A percentile compares a stretch with the other conserved stretches of the same genome.
Conservation (phyloP, 2,113 vertebrate species). For the Paralichthys olivaceus region DNA sequence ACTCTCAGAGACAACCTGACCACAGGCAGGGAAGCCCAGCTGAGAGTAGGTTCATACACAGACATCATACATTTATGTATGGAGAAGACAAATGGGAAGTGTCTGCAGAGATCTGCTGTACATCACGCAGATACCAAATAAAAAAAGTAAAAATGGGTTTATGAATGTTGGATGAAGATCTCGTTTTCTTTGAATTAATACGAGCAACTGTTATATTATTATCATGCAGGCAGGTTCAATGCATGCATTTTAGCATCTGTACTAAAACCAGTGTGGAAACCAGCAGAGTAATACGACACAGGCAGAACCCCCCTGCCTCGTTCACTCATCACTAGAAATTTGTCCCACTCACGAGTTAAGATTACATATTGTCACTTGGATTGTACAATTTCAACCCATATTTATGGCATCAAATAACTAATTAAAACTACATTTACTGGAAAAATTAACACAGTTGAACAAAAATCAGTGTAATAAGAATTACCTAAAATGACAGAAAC, state of each 20-base stretch:
- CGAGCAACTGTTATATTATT: conserved; percentile 24
- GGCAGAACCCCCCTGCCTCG: too few species aligned
- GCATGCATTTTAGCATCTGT: conserved; percentile 27
- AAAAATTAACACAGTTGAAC: too few species aligned
- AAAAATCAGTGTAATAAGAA: too few species aligned
- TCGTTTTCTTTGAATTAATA: conserved; percentile 35
- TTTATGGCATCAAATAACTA: too few species aligned
- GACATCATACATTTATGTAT: conserved; percentile 62
- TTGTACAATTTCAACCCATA: too few species aligned
- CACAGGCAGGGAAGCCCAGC: conserved; percentile 25
- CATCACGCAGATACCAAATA: conserved; percentile 25
- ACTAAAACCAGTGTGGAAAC: conserved; percentile 2
- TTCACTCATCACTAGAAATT: too few species aligned
- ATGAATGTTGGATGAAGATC: conserved; percentile 23
- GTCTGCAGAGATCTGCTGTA: conserved; percentile 7
- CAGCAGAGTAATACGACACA: too few species aligned
- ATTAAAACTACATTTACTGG: too few species aligned
- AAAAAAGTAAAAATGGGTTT: not conserved
- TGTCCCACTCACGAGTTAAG: too few species aligned
- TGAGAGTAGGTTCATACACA: conserved; percentile 32
- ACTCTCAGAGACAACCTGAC: conserved; percentile 26
- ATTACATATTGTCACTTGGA: too few species aligned
- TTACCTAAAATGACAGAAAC: too few species aligned
- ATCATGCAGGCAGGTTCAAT: not conserved
- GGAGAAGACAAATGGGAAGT: conserved; percentile 14